These are phyloP conservation scores for Trichoplax adhaerens DNA, from an alignment of 37 sponge, comb jelly and placozoan species.

Conservation along the genomic window DNA sequence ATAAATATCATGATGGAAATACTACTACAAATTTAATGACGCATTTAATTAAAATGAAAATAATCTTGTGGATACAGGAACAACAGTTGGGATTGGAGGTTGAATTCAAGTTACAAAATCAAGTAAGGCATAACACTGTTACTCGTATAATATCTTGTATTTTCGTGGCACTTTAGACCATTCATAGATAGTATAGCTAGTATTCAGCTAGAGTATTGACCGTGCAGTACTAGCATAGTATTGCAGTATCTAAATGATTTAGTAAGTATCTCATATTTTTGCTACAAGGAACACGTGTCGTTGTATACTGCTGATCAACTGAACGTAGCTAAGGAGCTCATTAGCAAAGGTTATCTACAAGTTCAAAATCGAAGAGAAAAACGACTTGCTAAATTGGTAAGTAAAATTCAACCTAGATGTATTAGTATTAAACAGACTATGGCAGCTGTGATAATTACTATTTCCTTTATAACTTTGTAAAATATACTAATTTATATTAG, in stretches of 20 bases:
- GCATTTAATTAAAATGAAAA: too few species aligned
- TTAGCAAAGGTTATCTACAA: slow-evolving; percentile 40
- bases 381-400: slow-evolving; percentile 32
- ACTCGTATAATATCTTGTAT: too few species aligned
- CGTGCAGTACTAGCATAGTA: slow-evolving; percentile 25
- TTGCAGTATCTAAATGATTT: not conserved
- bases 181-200: too few species aligned
- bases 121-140: too few species aligned
- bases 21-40: too few species aligned
- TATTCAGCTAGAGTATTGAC: slow-evolving; percentile 10
- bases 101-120: too few species aligned
- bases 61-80: too few species aligned
- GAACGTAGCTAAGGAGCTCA: slow-evolving; percentile 34
- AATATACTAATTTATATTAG: not conserved
- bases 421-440: too few species aligned
- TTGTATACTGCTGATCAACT: slow-evolving; percentile 5
- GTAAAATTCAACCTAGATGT: not conserved
- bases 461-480: not conserved
- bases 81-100: too few species aligned
- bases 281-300: slow-evolving; percentile 27
- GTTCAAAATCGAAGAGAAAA: slow-evolving; percentile 36
- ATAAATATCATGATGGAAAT: too few species aligned
- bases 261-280: not conserved
- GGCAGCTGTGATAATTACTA: too few species aligned
- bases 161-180: too few species aligned